Conservation (phyloP, 2,113 vertebrate species). For the Pedionomus torquatus region DNA sequence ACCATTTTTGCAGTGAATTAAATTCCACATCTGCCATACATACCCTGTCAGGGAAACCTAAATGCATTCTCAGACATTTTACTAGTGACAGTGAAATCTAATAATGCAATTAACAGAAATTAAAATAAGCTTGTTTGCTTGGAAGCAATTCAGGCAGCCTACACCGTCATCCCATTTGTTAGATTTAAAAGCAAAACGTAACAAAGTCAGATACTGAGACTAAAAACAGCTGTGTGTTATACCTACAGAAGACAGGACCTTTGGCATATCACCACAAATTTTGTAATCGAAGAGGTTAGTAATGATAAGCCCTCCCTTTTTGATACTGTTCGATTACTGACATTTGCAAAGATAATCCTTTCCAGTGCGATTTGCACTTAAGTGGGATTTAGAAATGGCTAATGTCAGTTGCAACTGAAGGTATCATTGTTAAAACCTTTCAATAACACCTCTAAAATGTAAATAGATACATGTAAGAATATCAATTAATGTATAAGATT, state of each 20-base stretch:
- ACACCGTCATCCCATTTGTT: not conserved
- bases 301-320: not conserved
- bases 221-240: not conserved
- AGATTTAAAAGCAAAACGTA: not conserved
- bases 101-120: slow-evolving; percentile 10
- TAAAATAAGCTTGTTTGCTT: not conserved
- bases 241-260: not conserved
- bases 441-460: not conserved
- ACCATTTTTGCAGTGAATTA: not conserved
- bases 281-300: not conserved
- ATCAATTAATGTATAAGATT: not conserved
- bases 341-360: not conserved
- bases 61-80: not conserved
- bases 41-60: not conserved
- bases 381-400: not conserved
- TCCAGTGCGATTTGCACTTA: not conserved
- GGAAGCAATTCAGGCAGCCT: not conserved
- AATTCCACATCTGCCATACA: not conserved
- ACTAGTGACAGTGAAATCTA: not conserved
- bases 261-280: not conserved
- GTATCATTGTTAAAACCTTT: not conserved
- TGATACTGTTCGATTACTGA: not conserved
- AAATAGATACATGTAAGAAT: not conserved
- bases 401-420: not conserved
- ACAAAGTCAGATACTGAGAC: not conserved